Evolutionary conservation across 2,888 invertebrate species (phyloP).

Genomic region (Gortyna flavago): DNA sequence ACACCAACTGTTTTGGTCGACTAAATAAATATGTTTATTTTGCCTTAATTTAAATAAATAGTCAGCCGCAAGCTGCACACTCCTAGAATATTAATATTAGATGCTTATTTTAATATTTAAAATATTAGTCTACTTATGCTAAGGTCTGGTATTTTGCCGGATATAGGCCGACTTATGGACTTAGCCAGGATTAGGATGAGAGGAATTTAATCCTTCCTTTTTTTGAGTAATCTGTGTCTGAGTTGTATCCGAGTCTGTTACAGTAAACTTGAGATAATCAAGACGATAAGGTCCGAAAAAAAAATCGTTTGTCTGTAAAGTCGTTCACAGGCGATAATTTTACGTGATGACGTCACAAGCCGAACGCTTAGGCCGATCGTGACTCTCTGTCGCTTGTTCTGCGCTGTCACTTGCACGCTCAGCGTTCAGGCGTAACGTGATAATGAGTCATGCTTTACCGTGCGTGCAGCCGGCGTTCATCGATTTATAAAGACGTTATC

Average conservation of each 20-base stretch:
- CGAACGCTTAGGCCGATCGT: too few relatives aligned
- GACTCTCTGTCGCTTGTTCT: too few relatives aligned
- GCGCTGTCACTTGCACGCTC: too few relatives aligned
- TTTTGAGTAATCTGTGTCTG: neutral
- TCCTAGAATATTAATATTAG: conserved; percentile 33
- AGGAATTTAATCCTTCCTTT: neutral
- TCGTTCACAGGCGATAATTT: too few relatives aligned
- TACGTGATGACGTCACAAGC: too few relatives aligned
- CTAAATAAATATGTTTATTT: conserved; percentile 9
- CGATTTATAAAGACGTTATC: too few relatives aligned
- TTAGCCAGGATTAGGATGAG: neutral
- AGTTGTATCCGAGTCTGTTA: too few relatives aligned
- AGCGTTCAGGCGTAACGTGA: too few relatives aligned
- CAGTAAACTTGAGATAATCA: too few relatives aligned
- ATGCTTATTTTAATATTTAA: conserved; percentile 8
- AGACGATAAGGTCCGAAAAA: neutral
- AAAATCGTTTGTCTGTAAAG: too few relatives aligned
- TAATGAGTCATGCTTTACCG: too few relatives aligned
- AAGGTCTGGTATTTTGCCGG: conserved; percentile 2
- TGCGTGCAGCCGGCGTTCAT: too few relatives aligned
- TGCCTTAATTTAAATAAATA: conserved; percentile 17
- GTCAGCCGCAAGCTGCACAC: conserved; percentile 1
- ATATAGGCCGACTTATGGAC: neutral
- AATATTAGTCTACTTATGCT: conserved; percentile 45
- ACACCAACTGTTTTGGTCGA: conserved; percentile 2